These are phyloP conservation scores for Aythya baeri DNA, from an alignment of 2,113 vertebrate species.

Conservation along the genomic window DNA sequence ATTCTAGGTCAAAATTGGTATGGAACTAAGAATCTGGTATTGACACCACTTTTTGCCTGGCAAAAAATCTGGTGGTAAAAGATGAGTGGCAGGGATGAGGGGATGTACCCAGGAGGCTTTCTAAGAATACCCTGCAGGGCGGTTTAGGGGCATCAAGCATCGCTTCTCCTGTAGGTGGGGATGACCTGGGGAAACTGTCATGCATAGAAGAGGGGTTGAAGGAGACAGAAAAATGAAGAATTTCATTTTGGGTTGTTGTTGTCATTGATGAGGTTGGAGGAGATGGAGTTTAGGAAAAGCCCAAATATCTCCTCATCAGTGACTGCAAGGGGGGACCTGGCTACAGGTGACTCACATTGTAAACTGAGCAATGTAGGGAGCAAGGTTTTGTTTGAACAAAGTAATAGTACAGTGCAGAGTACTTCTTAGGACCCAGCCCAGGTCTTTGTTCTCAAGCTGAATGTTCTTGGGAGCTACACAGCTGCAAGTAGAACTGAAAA, in stretches of 20 bases:
- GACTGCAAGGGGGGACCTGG: not conserved
- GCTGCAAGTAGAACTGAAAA: not conserved
- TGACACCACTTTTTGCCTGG: not conserved
- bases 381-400: not conserved
- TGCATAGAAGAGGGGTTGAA: not conserved
- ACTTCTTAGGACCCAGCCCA: not conserved
- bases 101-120: not conserved
- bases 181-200: not conserved
- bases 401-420: not conserved
- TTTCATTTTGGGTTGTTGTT: not conserved
- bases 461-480: not conserved
- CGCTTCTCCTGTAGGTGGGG: not conserved
- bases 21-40: not conserved
- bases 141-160: not conserved
- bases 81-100: not conserved
- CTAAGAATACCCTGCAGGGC: not conserved
- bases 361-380: not conserved
- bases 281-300: not conserved
- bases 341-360: not conserved
- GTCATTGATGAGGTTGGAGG: not conserved
- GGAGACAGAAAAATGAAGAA: not conserved
- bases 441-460: not conserved
- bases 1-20: not conserved
- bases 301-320: not conserved
- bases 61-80: not conserved